Percentiles rank a stretch among this genome's conserved stretches.
Evolutionary conservation across 2,113 vertebrate species (phyloP).

Genomic region (Trogon surrucura): DNA sequence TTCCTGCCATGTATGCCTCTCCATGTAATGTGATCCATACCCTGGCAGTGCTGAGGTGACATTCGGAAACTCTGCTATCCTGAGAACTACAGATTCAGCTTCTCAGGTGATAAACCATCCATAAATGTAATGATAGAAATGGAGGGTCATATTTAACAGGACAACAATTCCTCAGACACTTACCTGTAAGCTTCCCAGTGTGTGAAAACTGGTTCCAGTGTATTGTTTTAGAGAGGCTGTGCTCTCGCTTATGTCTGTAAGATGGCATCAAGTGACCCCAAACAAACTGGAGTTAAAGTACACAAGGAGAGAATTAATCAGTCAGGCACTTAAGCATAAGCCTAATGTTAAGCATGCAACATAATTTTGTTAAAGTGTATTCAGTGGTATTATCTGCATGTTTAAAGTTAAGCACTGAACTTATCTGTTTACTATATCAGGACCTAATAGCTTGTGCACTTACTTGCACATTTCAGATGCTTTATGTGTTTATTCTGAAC

Average conservation of each 20-base stretch:
- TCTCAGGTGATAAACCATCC: not conserved
- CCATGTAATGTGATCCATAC: not conserved
- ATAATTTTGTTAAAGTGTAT: not conserved
- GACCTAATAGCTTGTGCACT: not conserved
- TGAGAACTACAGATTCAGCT: not conserved
- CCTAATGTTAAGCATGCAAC: not conserved
- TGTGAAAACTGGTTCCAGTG: not conserved
- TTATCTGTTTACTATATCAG: not conserved
- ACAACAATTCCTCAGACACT: not conserved
- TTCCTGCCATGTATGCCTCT: not conserved
- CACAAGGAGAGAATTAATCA: not conserved
- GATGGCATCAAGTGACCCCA: not conserved
- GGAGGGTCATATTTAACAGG: not conserved
- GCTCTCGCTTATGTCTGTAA: not conserved
- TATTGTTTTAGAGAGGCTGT: not conserved
- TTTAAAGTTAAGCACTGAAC: constrained; percentile 16
- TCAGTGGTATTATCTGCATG: not conserved
- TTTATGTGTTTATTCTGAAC: not conserved
- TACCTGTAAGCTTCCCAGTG: not conserved
- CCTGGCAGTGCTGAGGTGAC: not conserved
- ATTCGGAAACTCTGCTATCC: not conserved
- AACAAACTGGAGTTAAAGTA: not conserved
- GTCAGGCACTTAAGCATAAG: not conserved
- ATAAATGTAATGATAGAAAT: not conserved
- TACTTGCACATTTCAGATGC: not conserved